phyloP scores from a whole-genome alignment of 2,113 vertebrate genomes.

The Lophius piscatorius region DNA sequence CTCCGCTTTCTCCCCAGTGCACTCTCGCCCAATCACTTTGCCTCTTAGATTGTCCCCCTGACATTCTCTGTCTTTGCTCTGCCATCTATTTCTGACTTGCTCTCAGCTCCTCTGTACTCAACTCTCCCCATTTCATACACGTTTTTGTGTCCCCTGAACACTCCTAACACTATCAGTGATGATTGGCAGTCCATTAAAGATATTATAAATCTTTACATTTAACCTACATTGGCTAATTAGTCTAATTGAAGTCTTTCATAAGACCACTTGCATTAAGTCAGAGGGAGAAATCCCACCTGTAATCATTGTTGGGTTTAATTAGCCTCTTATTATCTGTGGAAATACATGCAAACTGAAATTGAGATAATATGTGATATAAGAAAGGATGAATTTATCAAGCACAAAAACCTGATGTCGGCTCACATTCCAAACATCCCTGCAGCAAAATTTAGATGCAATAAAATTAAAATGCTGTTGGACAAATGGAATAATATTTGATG shows the following conservation, averaged over 20 bases:
- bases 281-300: neutral
- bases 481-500: neutral
- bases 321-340: no score
- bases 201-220: conserved; percentile 46
- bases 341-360: no score
- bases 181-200: conserved; percentile 55
- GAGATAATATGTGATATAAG: no score
- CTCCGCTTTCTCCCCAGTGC: neutral
- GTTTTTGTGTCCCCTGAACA: conserved; percentile 19
- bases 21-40: conserved; percentile 9
- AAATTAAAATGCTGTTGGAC: neutral
- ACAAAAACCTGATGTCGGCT: neutral
- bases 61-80: no score
- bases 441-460: neutral
- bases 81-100: conserved; percentile 26
- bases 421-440: neutral
- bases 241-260: no score
- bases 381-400: no score
- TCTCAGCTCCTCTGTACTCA: conserved; percentile 16
- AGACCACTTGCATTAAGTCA: neutral
- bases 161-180: conserved; percentile 23
- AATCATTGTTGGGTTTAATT: neutral
- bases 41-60: no score
- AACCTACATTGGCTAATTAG: no score
- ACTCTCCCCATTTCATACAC: conserved; percentile 22